Base-by-base conservation (phyloP, 1,140 invertebrate genomes). In the Homalodisca vitripennis region DNA sequence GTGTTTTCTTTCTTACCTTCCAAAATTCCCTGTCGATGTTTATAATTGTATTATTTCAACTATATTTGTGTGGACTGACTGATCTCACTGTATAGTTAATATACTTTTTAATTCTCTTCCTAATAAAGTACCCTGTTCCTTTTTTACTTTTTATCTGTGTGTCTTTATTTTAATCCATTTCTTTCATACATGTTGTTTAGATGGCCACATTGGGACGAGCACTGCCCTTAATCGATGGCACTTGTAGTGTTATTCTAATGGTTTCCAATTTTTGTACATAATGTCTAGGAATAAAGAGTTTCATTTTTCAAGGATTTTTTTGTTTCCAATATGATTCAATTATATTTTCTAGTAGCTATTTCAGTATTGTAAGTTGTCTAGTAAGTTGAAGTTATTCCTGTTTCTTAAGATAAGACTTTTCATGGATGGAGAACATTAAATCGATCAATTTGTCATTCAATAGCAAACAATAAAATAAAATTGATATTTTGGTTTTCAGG, bases 1-100 rank as follows among this genome's bases (percentile, higher is more conserved):
- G 65, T 70, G 63, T 70, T 57, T 70, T 70, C 64, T 63, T 70
- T 70, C 63, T 32, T n/a, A 31, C 63, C 63, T 66, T 66, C 63
- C 34, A 31, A 26, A 46, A 32, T 66, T 29, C 63, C 63, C n/a
- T 41, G 41, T 60, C 3, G 22, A 60, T 60, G 55, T 60, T 60
- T 22, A 27, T 60, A 20, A 63, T 32, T 66, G 63, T 41, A 66
- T 22, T 60, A 60, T 60, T 29, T 22, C 55, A 27, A 60, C 55
- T 60, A 60, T 60, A 60, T 60, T 60, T 60, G 55, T 60, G 55
- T 30, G 48, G 22, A 51, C n/a, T n/a, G 34, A 41, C 27, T 60
- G 55, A 60, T 46, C 34, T 64, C 62, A 34, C 63, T 66, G 63
- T 66, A 66, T 66, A 66, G 63, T 66, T 66, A 66, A 46, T 14